Evolutionary conservation across 1,140 invertebrate genomes (phyloP), one percentile per base, ranked within the genome.

Genomic region (Scaptomyza pallida): DNA sequence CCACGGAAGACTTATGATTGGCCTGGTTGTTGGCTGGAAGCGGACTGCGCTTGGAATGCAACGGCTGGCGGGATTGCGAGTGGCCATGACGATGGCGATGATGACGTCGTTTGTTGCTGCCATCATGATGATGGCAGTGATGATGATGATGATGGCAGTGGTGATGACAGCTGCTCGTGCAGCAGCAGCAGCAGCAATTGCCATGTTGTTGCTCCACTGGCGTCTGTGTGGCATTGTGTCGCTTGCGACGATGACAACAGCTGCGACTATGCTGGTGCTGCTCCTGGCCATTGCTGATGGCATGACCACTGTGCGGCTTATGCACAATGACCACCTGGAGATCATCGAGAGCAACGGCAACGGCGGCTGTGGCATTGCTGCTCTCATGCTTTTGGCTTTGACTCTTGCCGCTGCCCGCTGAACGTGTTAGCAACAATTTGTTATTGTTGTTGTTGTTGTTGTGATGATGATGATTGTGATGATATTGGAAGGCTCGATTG

Each of bases 211-310:
- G 63, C 21, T 70, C 45, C 13, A 70, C 37, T 8, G 60, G 35
- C 2, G 89, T 91, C 51, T 91, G 89, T 15, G 89, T 91, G 40
- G 89, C 89, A 73, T 91, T 91, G 40, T 91, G 90, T 0, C 89
- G 82, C 47, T 89, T 89, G 5, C 86, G 50, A 4, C 80, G 79
- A 43, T 79, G 81, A 15, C 79, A 80, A 6, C 55, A 75, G 17
- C 55, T 54, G 13, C 6, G 10, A 6, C 19, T 26, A n/a, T 61
- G 54, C 12, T 33, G 48, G 15, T 44, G 23, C 40, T 44, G 23
- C 40, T 73, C 44, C 17, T 60, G 63, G 30, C 48, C 73, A 26
- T 55, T 55, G 52, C 37, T 55, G 0, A 73, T 61, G 12, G 71
- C 45, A 2, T 50, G 33, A 17, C 55, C 50, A n/a, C 67, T 70